Evolutionary conservation across 2,113 vertebrate species (phyloP).

Genomic region (Platichthys flesus): DNA sequence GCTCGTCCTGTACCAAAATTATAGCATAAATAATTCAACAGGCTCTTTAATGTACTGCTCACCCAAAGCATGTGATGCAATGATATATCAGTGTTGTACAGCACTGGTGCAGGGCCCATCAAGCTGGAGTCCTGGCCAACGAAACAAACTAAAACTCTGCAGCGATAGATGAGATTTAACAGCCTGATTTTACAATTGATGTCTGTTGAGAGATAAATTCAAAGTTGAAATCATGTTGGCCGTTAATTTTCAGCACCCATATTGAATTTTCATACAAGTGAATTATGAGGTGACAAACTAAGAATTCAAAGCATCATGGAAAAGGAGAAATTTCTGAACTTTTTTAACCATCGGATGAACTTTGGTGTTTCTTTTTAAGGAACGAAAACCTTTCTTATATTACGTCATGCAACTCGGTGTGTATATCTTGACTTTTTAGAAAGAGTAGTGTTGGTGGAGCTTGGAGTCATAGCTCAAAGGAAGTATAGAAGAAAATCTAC

Average conservation of each 20-base stretch:
- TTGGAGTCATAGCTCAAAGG: not conserved
- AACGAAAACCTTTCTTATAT: not conserved
- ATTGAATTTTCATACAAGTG: not conserved
- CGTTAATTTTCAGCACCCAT: not conserved
- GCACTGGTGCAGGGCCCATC: not conserved
- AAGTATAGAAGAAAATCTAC: not conserved
- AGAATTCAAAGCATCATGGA: not conserved
- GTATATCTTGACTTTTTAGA: not conserved
- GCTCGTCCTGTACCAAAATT: not conserved
- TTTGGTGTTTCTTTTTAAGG: not conserved
- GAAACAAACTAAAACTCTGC: not conserved
- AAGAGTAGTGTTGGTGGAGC: not conserved
- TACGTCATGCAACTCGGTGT: not conserved
- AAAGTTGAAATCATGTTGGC: not conserved
- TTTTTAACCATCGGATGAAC: not conserved
- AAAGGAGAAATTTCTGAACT: not conserved
- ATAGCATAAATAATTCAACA: not conserved
- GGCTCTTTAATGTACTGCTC: slow-evolving; percentile 3
- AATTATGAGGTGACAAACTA: slow-evolving; percentile 2
- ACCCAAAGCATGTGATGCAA: not conserved
- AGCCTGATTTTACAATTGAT: not conserved
- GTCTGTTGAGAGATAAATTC: not conserved
- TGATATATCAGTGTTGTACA: not conserved
- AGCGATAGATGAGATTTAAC: not conserved
- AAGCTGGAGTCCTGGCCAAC: not conserved